Evolutionary conservation across 2,888 invertebrate species (phyloP).

Genomic region (Eubasilissa splendida): DNA sequence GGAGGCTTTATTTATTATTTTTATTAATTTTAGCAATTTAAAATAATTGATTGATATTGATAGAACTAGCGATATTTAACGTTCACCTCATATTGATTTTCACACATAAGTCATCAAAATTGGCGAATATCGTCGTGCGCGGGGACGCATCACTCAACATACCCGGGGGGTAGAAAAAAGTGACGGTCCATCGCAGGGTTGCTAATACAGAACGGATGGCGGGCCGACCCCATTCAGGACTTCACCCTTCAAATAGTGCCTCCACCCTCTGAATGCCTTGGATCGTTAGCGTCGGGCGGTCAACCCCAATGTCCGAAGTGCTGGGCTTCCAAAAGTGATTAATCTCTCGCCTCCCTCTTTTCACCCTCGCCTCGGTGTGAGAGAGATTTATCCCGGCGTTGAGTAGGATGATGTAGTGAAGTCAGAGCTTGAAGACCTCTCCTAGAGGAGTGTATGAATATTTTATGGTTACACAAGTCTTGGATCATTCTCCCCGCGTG

Average conservation of each 20-base stretch:
- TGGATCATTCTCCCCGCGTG: not conserved
- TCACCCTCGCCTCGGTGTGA: constrained; percentile 11
- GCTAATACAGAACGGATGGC: constrained; percentile 43
- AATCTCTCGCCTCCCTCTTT: constrained; percentile 38
- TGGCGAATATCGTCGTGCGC: not conserved
- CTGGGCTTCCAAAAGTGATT: constrained; percentile 46
- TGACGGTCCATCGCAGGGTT: constrained; percentile 11
- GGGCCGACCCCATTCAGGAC: constrained; percentile 8
- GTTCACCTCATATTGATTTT: not conserved
- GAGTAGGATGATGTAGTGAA: constrained; percentile 37
- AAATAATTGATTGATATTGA: too few species aligned
- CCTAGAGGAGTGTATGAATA: constrained; percentile 37
- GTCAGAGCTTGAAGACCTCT: constrained; percentile 12
- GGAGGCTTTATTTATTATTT: too few species aligned
- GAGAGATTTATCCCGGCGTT: constrained; percentile 46
- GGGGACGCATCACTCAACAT: constrained; percentile 18
- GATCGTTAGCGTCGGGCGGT: constrained; percentile 49
- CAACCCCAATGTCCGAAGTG: constrained; percentile 47
- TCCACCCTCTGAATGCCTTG: constrained; percentile 30
- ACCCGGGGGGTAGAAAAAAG: constrained; percentile 1
- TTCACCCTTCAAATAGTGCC: not conserved
- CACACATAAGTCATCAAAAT: constrained; percentile 1
- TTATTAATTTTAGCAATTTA: too few species aligned
- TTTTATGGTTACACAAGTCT: constrained; percentile 33
- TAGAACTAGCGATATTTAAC: too few species aligned